Conservation (phyloP, 2,113 vertebrate genomes). For the Rhadina sibilatrix region DNA sequence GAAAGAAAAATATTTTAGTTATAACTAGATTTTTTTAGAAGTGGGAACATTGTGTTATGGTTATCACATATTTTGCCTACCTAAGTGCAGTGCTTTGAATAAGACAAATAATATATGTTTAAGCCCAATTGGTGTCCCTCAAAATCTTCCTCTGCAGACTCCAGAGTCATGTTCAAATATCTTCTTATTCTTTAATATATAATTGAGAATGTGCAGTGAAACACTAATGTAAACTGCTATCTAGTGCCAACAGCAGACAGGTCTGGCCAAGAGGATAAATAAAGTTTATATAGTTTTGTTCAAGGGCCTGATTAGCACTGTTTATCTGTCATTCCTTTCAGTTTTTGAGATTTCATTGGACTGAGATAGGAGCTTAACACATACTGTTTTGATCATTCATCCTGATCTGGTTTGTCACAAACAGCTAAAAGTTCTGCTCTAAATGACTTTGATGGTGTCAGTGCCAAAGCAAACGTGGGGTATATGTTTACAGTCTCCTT, state of each 20-base stretch:
- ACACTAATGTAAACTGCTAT: neutral
- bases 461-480: conserved; percentile 65
- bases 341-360: conserved; percentile 2
- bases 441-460: conserved; percentile 64
- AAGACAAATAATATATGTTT: neutral
- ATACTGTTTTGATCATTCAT: neutral
- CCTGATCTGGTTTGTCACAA: conserved; percentile 40
- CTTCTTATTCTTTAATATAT: neutral
- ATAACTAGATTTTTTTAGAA: neutral
- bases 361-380: neutral
- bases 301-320: neutral
- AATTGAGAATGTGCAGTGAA: neutral
- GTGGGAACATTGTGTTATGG: neutral
- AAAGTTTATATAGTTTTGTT: neutral
- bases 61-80: neutral
- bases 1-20: neutral
- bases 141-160: neutral
- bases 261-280: neutral
- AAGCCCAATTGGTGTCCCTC: neutral
- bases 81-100: neutral
- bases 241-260: neutral
- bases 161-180: neutral
- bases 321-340: conserved; percentile 14
- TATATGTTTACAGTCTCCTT: conserved; percentile 72
- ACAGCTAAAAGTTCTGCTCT: conserved; percentile 52